Percentiles rank a stretch among this genome's conserved stretches.
phyloP scores from a whole-genome alignment of 2,888 invertebrate species.

The Phyto melanocephala region DNA sequence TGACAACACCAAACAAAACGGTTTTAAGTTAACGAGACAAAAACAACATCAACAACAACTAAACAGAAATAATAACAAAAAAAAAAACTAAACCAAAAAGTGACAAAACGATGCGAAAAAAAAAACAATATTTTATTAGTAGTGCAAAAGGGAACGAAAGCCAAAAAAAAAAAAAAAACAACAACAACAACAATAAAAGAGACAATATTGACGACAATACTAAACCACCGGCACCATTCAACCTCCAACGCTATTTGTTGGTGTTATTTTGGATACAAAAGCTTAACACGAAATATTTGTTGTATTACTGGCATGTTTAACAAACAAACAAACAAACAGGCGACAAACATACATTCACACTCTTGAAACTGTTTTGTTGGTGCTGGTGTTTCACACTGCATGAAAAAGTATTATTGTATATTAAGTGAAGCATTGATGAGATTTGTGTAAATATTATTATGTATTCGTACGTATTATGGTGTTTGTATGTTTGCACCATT shows the following conservation, averaged over 20 bases:
- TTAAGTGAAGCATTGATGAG: background rate
- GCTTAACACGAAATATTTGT: conserved; percentile 39
- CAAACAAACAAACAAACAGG: conserved; percentile 19
- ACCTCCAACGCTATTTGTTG: conserved; percentile 23
- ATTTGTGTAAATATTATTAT: background rate
- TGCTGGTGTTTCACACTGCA: conserved; percentile 6
- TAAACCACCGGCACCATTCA: conserved; percentile 34
- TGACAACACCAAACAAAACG: conserved; percentile 58
- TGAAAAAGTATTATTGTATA: background rate
- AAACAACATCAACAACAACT: conserved; percentile 25
- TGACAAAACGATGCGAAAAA: conserved; percentile 53
- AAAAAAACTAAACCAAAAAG: conserved; percentile 26
- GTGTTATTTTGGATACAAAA: background rate
- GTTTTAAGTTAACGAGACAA: conserved; percentile 55
- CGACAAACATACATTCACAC: background rate
- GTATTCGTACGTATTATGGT: background rate
- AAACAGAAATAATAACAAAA: background rate
- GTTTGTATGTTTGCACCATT: background rate
- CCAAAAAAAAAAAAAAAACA: background rate
- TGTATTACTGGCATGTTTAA: conserved; percentile 38
- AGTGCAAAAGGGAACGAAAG: conserved; percentile 32
- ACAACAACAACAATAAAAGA: conserved; percentile 44
- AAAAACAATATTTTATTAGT: background rate
- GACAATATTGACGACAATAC: conserved; percentile 52
- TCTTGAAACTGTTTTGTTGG: background rate